These are phyloP conservation scores for Drosophila ohnishii DNA, from an alignment of 1,140 invertebrate species.

Conservation along the genomic window DNA sequence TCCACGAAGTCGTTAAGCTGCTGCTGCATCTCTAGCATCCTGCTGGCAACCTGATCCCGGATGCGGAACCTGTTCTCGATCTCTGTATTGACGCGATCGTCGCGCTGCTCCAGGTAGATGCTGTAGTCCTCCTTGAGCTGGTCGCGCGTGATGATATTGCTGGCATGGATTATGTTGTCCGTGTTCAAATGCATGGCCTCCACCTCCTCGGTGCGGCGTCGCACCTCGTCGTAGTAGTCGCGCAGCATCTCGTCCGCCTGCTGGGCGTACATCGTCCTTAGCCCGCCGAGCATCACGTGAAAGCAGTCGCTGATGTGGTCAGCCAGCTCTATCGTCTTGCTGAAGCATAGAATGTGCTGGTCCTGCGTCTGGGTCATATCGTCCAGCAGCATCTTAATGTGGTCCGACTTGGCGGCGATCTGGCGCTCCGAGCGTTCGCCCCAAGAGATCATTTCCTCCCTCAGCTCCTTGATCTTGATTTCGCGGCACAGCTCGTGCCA, in stretches of 20 bases:
- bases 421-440: conserved; percentile 43
- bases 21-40: conserved; percentile 61
- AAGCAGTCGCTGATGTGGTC: conserved; percentile 71
- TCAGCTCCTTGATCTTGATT: conserved; percentile 65
- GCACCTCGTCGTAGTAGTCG: conserved; percentile 70
- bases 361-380: conserved; percentile 69
- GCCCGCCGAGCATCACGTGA: conserved; percentile 50
- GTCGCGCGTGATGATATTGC: conserved; percentile 60
- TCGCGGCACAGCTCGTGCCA: conserved; percentile 68
- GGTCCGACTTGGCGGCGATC: conserved; percentile 63
- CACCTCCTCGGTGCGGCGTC: conserved; percentile 55
- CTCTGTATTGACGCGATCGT: conserved; percentile 66
- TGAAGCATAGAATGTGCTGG: conserved; percentile 44
- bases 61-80: conserved; percentile 66
- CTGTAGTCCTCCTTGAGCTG: conserved; percentile 59
- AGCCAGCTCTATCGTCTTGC: conserved; percentile 58
- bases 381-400: conserved; percentile 57
- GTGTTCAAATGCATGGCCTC: conserved; percentile 58
- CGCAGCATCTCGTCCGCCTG: conserved; percentile 65
- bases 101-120: conserved; percentile 70
- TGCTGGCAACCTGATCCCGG: conserved; percentile 60
- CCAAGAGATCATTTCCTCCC: conserved; percentile 61
- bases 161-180: conserved; percentile 74
- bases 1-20: conserved; percentile 67
- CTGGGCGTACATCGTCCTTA: conserved; percentile 55